A percentile compares a stretch with the other conserved stretches of the same genome.
These are phyloP conservation scores for Callosobruchus maculatus DNA, from an alignment of 2,888 invertebrate species.

Conservation along the genomic window DNA sequence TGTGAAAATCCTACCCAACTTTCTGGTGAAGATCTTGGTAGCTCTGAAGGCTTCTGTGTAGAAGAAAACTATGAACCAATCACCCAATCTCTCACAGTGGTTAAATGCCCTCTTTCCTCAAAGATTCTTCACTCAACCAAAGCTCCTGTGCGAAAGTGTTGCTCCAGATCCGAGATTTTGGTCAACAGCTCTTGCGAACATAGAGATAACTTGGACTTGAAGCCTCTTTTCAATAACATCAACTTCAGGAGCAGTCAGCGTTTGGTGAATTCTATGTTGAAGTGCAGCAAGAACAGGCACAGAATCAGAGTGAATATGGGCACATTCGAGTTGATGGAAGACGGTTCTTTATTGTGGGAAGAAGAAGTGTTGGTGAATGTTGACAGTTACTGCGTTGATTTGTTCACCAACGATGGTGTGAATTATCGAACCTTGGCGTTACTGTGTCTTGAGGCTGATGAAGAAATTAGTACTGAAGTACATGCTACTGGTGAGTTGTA, in stretches of 20 bases:
- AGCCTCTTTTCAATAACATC: not conserved
- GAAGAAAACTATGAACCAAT: not conserved
- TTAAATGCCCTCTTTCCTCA: not conserved
- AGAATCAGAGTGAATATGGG: not conserved
- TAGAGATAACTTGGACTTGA: not conserved
- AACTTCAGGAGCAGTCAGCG: conserved; percentile 2
- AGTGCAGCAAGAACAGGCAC: conserved; percentile 1
- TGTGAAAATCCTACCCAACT: not conserved
- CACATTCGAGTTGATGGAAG: conserved; percentile 5
- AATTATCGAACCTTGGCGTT: conserved; percentile 5
- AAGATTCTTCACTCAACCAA: not conserved
- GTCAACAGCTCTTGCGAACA: conserved; percentile 5
- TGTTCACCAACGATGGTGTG: conserved; percentile 5
- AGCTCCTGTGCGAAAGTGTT: conserved; percentile 19
- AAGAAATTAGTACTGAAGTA: not conserved
- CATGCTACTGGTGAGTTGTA: not conserved
- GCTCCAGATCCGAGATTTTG: conserved; percentile 14
- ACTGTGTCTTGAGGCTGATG: conserved; percentile 11
- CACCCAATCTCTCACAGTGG: not conserved
- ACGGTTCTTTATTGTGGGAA: conserved; percentile 10
- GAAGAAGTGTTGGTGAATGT: not conserved
- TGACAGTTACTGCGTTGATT: conserved; percentile 15
- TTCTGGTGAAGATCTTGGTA: not conserved
- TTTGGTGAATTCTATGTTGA: conserved; percentile 4
- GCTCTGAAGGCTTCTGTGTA: not conserved